Base-by-base conservation (phyloP, 2,113 vertebrate species). In the Pitta sordida region DNA sequence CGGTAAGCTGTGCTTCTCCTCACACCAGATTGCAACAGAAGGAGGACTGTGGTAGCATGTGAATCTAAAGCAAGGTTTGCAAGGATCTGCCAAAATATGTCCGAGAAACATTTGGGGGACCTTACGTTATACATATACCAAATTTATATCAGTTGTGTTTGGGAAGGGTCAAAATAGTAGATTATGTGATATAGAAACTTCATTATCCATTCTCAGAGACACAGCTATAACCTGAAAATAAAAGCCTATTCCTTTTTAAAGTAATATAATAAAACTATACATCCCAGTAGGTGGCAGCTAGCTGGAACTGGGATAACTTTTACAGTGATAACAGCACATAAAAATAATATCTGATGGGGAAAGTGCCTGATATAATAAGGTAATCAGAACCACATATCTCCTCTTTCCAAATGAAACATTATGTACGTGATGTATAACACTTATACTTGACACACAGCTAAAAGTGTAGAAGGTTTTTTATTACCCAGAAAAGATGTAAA, bases 251-350 rank as follows among this genome's bases (percentile, higher is more conserved):
- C 77, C 32, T 85, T 95, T 93, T 89, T 84, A 90, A 78, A 83
- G 67, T 88, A 67, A 87, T 68, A 62, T 94, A 75, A 88, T 95
- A 92, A 96, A 96, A 94, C 94, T 93, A 84, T 92, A 92, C 80
- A 91, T 87, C 96, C 96, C 96, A 97, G 96, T 96, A 98, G 97
- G 97, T 97, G 97, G 97, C 96, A 97, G 96, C 92, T 96, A 96
- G 83, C 90, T 96, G 83, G 81, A 97, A 79, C 71, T 95, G 96
- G 95, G 96, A 96, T 97, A 96, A 97, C 96, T 97, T 97, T 97
- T 96, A 89, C 84, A 96, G 71, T 71, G 90, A 93, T 93, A 96
- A 94, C 60, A 95, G 86, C 87, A 96, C 92, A 97, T 94, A 91
- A 92, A 96, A 96, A 96, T 95, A 80, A 39, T 46, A 95, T 96